Evolutionary conservation across 2,888 invertebrate species (phyloP), one percentile per base, ranked within the genome.

Genomic region (Bombylius major): DNA sequence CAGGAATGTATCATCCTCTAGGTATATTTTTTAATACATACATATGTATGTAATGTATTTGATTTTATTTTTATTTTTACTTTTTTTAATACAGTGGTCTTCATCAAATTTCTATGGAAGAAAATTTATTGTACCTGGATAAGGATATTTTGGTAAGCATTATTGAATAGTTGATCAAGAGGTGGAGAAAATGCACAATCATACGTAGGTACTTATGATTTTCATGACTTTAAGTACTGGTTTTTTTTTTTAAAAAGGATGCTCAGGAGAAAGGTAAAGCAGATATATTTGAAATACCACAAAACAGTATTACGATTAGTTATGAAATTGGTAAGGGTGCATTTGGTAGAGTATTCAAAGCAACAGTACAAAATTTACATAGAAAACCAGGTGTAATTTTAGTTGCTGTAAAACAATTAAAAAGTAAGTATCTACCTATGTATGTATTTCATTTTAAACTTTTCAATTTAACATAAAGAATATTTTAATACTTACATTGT

Each of bases 401-500:
- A 0, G 87, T 88, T 0, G 89, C 89, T 7, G 84, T 87, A 9
- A 89, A 89, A 66, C 83, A 83, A 71, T 72, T 88, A 1, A 82
- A 82, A 75, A 81, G 87, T 84, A 70, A 69, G 71, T 62, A n/a
- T 7, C 14, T 36, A 33, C 12, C 7, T 53, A 11, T n/a, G n/a
- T 23, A 23, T 32, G 5, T 42, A 6, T 5, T 31, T 12, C 3
- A 13, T 34, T n/a, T 34, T 49, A 33, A 49, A 49, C 23, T 23
- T 23, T 23, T 23, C 23, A 23, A 3, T 23, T 23, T 23, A 23
- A 23, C 23, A 23, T 23, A 23, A 23, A 23, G 23, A 23, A 23
- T 23, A 3, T 23, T 23, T 23, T 23, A 23, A 23, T 23, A 23
- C 32, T 4, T 34, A 13, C 13, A 34, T 23, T 1, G 3, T 14